Percentiles rank a stretch among this genome's conserved stretches.
These are phyloP conservation scores for Potamilus streckersoni DNA, from an alignment of 1,140 invertebrate species.

Conservation along the genomic window DNA sequence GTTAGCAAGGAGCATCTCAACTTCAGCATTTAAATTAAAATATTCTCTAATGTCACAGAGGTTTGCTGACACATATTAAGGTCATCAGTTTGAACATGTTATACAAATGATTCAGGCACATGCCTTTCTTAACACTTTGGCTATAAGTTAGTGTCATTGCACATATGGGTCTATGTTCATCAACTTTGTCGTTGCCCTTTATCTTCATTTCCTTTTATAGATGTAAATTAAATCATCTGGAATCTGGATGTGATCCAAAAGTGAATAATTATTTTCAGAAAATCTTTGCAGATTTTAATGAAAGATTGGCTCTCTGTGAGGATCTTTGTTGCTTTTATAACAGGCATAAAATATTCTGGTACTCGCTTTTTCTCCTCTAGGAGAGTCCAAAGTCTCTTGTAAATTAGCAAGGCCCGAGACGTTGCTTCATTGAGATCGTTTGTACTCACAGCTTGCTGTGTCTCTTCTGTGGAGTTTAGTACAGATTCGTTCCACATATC, in stretches of 20 bases:
- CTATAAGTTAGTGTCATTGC: too few species aligned
- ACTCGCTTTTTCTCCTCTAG: background rate
- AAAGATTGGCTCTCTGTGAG: background rate
- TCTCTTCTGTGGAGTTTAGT: background rate
- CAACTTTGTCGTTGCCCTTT: too few species aligned
- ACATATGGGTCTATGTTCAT: too few species aligned
- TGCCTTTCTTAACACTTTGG: too few species aligned
- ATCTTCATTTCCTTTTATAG: too few species aligned
- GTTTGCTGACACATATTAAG: too few species aligned
- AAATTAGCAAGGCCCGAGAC: background rate
- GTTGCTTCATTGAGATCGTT: background rate
- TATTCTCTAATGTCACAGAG: too few species aligned
- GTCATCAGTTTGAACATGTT: too few species aligned
- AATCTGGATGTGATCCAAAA: conserved; percentile 4
- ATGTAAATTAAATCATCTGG: background rate
- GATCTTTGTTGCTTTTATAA: conserved; percentile 7
- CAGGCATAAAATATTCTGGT: conserved; percentile 1
- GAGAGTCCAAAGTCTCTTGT: background rate
- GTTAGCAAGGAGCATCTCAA: too few species aligned
- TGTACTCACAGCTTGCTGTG: background rate
- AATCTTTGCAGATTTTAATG: background rate
- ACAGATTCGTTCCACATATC: background rate
- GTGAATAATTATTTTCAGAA: background rate
- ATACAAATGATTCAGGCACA: too few species aligned
- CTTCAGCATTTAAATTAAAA: too few species aligned